Evolutionary conservation across 2,888 invertebrate species (phyloP).

Genomic region (Tiliacea citrago): DNA sequence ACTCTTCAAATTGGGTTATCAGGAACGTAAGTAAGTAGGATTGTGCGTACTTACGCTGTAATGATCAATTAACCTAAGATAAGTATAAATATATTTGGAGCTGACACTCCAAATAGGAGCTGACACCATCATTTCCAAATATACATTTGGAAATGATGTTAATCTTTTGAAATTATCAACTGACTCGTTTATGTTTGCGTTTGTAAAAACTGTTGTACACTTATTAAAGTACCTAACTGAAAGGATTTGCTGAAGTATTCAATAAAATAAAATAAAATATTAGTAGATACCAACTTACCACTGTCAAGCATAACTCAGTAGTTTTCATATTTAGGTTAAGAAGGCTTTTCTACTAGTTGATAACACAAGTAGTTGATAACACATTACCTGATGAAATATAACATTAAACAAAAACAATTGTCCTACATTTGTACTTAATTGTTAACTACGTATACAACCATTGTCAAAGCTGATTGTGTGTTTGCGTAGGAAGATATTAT

Average conservation of each 20-base stretch:
- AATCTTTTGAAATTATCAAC: background rate
- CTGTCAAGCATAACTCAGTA: background rate
- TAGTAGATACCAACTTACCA: too few species aligned
- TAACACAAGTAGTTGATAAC: background rate
- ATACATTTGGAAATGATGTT: background rate
- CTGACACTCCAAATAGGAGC: too few species aligned
- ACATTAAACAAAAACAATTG: constrained; percentile 2
- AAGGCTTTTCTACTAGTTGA: background rate
- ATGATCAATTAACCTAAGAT: constrained; percentile 31
- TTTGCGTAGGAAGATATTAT: background rate
- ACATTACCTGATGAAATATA: background rate
- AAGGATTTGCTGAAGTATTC: background rate
- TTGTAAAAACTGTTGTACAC: background rate
- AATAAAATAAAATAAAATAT: background rate
- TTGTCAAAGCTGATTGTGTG: constrained; percentile 13
- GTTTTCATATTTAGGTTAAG: background rate
- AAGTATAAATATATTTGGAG: constrained; percentile 3
- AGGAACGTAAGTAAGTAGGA: constrained; percentile 9
- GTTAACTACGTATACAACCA: constrained; percentile 7
- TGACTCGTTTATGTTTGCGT: too few species aligned
- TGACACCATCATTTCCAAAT: too few species aligned
- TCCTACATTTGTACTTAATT: constrained; percentile 4
- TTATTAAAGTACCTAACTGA: background rate
- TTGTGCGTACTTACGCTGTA: background rate
- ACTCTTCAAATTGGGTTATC: constrained; percentile 12